phyloP scores from a whole-genome alignment of 2,113 vertebrate genomes.

The Buteo buteo region DNA sequence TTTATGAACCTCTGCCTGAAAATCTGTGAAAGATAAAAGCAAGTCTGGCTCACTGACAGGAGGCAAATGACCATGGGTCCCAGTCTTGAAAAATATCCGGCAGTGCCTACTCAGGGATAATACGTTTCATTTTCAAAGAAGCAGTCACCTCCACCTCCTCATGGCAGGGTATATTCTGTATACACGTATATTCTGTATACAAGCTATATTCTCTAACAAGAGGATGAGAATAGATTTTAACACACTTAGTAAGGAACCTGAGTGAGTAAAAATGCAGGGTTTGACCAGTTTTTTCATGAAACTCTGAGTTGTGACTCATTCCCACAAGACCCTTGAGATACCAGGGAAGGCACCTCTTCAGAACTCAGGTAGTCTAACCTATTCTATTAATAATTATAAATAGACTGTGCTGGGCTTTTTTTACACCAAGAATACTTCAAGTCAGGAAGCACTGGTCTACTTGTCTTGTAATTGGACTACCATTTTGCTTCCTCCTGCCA shows the following conservation, averaged over 20 bases:
- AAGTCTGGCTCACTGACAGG: background rate
- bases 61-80: background rate
- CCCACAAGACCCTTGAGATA: background rate
- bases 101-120: background rate
- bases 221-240: background rate
- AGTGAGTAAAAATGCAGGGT: background rate
- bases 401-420: background rate
- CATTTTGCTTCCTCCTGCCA: no score
- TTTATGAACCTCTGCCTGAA: background rate
- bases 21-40: background rate
- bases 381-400: background rate
- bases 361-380: background rate
- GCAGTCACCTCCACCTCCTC: background rate
- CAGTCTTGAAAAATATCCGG: background rate
- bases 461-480: no score
- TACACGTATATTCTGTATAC: background rate
- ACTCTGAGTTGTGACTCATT: background rate
- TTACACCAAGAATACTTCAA: background rate
- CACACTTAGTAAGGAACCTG: no score
- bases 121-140: background rate
- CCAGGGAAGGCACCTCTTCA: background rate
- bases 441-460: no score
- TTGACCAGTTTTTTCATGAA: background rate
- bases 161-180: background rate
- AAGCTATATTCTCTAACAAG: background rate